Evolutionary conservation across 1,140 invertebrate species (phyloP), one percentile per base, ranked within the genome.

Genomic region (Anagrus nilaparvatae): DNA sequence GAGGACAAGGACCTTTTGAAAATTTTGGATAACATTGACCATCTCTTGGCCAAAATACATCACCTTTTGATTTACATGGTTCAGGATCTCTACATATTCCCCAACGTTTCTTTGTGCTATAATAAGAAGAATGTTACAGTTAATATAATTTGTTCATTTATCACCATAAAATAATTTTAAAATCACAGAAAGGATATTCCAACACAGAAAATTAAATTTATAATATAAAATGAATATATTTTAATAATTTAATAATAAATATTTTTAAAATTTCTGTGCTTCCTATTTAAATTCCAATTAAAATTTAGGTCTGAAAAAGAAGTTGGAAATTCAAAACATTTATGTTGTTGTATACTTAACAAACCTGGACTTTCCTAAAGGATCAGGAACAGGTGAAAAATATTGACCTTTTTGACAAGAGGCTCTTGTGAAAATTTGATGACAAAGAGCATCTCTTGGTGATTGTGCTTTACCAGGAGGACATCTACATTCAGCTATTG

Each of bases 401-500:
- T 79, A 84, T 48, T 80, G 74, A n/a, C 79, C 79, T 4, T 60
- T 51, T 1, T 73, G 58, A 52, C 84, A 87, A 0, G 82, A 81
- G 0, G 81, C 82, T 37, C 63, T 66, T 16, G 79, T 73, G 50
- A 82, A 87, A 29, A 87, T 71, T 38, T 72, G 68, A 63, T 86
- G 74, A 54, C 84, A 87, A 19, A 76, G 61, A 3, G 66, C 64
- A 28, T 73, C 71, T 21, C 61, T 51, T 0, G 65, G 55, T 16
- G 62, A 69, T 39, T 82, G 76, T 0, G 82, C 81, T 0, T 79
- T 81, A 30, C 81, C 78, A 1, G 84, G 84, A 2, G 84, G 83
- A 62, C 84, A 87, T 37, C 79, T 74, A 59, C 84, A 87, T 55
- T 84, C 81, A 0, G 80, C 80, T 0, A 73, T 69, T n/a, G 71